A percentile compares a stretch with the other conserved stretches of the same genome.
Conservation (phyloP, 1,140 invertebrate species). For the Maniola jurtina region DNA sequence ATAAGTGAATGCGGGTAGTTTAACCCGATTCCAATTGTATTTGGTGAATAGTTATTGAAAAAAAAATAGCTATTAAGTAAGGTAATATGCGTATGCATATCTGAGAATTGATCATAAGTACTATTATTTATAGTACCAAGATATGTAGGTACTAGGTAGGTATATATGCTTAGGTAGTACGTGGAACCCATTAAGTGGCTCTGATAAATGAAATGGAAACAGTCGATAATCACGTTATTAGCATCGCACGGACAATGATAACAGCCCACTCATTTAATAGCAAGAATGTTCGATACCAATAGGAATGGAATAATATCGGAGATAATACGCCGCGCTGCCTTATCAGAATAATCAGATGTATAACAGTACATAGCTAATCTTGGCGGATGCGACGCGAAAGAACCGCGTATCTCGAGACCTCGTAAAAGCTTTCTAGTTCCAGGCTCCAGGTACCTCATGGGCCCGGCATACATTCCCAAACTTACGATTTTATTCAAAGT, state of each 20-base stretch:
- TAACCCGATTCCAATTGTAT: too few species aligned
- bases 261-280: conserved; percentile 47
- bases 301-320: conserved; percentile 52
- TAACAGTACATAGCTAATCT: conserved; percentile 54
- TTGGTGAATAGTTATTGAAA: too few species aligned
- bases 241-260: conserved; percentile 39
- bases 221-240: conserved; percentile 38
- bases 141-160: neutral
- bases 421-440: conserved; percentile 50
- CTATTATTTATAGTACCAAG: too few species aligned
- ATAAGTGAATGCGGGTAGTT: too few species aligned
- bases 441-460: conserved; percentile 18
- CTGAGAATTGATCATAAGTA: neutral
- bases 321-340: conserved; percentile 42
- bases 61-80: too few species aligned
- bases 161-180: neutral
- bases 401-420: conserved; percentile 22
- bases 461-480: conserved; percentile 46
- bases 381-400: conserved; percentile 26
- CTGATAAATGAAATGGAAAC: conserved; percentile 33
- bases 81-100: too few species aligned
- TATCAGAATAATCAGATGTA: conserved; percentile 57
- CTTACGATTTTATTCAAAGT: conserved; percentile 35
- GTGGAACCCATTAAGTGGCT: conserved; percentile 21
- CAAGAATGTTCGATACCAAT: conserved; percentile 48